Evolutionary conservation across 2,113 vertebrate species (phyloP).

Genomic region (Scolopax mira): DNA sequence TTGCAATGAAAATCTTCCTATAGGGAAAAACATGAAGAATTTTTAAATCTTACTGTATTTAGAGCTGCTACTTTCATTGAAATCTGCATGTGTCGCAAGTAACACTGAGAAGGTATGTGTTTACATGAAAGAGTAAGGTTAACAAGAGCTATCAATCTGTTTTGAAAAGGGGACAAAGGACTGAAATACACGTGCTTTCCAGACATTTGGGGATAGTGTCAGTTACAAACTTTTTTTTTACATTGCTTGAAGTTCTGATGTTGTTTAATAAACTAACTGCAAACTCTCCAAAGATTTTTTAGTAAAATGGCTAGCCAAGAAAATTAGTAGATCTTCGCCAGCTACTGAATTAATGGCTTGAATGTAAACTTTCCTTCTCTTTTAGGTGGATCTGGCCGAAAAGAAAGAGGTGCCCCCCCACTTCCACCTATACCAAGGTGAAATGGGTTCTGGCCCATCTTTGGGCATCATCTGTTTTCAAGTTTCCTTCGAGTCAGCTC

Average conservation of each 20-base stretch:
- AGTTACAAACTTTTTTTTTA: not conserved
- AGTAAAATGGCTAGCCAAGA: not conserved
- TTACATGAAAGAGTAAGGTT: not conserved
- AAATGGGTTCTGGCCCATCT: conserved; percentile 66
- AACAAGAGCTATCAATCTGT: not conserved
- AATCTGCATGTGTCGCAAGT: not conserved
- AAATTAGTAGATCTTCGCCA: not conserved
- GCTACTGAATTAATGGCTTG: not conserved
- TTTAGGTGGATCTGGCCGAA: conserved; percentile 86
- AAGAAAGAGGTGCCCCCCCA: conserved; percentile 91
- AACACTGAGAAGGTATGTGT: not conserved
- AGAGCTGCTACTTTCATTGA: not conserved
- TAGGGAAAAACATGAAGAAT: not conserved
- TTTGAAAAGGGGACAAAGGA: not conserved
- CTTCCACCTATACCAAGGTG: conserved; percentile 93
- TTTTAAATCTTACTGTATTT: not conserved
- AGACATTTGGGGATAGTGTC: not conserved
- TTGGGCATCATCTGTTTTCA: conserved; percentile 7
- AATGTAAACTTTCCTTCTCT: conserved; percentile 1
- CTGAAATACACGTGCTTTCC: not conserved
- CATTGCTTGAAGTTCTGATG: not conserved
- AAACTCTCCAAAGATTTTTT: not conserved
- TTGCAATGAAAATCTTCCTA: not conserved
- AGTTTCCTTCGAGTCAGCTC: conserved; percentile 17
- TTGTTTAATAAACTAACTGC: not conserved